Evolutionary conservation across 2,797 vertebrate species (phyloP), one percentile per base, ranked within the genome.

Genomic region (Fratercula arctica): DNA sequence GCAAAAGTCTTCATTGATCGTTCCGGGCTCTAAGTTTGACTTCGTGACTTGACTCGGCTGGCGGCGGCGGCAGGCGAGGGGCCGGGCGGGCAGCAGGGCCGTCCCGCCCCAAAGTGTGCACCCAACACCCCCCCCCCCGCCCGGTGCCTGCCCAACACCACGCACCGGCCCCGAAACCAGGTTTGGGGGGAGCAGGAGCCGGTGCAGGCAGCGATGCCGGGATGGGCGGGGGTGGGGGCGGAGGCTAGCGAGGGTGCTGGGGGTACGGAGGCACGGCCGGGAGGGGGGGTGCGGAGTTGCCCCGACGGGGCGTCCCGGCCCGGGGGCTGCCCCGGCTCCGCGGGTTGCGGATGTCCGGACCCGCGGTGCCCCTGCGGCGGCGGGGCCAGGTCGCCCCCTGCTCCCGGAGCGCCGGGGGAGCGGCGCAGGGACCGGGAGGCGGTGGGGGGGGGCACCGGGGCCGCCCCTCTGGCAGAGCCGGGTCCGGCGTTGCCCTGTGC

Each of bases 1-100:
- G 97, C 97, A 87, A 92, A 97, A 97, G 89, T 95, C 96, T 96
- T 76, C 97, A 98, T 97, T 97, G 97, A 98, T 98, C 97, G 96
- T 92, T 95, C 93, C 93, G 86, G 79, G 95, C 95, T 96, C 68
- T 63, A 94, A 94, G 95, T 98, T 97, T 95, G 96, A 95, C 96
- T 98, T 93, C 96, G 97, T 98, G 98, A 97, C 96, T 96, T 76
- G 97, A 97, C 95, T 97, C 4, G 35, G 53, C 68, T 61, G 9
- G 64, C 16, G 61, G 70, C 82, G 48, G 48, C 45, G 45, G 26
- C 23, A 23, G 51, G 50, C 50, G 25, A 51, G 50, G 50, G 50
- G 50, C 24, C 24, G 54, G 54, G 70, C 31, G 48, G 31, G 23
- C 13, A 43, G 60, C 26, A 28, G 73, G 21, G 28, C n/a, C n/a